Conservation (phyloP, 2,797 vertebrate species). For the Pteronotus mesoamericanus region DNA sequence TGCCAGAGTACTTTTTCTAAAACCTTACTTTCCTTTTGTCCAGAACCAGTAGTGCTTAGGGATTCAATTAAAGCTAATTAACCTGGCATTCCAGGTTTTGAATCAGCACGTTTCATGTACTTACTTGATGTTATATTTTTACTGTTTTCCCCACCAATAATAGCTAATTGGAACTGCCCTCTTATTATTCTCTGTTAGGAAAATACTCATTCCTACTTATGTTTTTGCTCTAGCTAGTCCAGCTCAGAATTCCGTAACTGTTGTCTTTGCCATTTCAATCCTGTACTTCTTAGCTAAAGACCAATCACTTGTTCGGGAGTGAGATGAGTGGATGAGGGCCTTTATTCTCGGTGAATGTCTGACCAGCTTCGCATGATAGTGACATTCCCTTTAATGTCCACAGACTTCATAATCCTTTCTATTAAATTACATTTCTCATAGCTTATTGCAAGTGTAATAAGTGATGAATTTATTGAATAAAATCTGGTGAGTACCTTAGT, state of each 20-base stretch:
- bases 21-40: not conserved
- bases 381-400: not conserved
- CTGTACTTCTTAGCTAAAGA: not conserved
- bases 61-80: not conserved
- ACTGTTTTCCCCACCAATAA: not conserved
- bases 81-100: not conserved
- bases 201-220: not conserved
- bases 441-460: conserved; percentile 31
- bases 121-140: not conserved
- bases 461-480: conserved; percentile 30
- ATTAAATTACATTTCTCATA: conserved; percentile 16
- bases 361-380: not conserved
- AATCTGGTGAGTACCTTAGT: not conserved
- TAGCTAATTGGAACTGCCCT: not conserved
- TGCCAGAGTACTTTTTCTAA: not conserved
- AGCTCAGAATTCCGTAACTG: not conserved
- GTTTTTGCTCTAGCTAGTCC: not conserved
- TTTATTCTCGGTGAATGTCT: not conserved
- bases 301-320: not conserved
- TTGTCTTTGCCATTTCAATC: not conserved
- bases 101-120: not conserved
- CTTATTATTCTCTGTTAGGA: not conserved
- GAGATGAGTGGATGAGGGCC: not conserved
- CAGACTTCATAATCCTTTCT: not conserved
- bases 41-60: not conserved